A percentile compares a stretch with the other conserved stretches of the same genome.
These are phyloP conservation scores for Triplophysa rosa DNA, from an alignment of 2,113 vertebrate species.

Conservation along the genomic window DNA sequence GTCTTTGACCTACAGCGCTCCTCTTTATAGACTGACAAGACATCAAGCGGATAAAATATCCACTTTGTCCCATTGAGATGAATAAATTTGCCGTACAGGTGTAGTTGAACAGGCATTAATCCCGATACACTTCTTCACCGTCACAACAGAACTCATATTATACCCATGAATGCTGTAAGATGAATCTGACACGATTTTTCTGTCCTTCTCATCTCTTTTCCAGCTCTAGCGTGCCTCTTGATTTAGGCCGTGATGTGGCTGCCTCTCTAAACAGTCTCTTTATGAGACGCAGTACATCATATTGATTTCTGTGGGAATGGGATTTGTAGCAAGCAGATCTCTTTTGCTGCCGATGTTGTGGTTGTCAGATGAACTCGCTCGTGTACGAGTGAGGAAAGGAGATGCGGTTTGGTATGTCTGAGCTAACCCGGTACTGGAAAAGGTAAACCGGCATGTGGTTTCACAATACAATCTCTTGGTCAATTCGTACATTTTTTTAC, in stretches of 20 bases:
- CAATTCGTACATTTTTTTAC: too few relatives aligned
- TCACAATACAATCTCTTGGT: too few relatives aligned
- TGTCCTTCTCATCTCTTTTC: slow-evolving; percentile 37
- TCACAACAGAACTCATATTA: slow-evolving; percentile 25
- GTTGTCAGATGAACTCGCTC: slow-evolving; percentile 11
- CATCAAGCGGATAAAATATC: slow-evolving; percentile 53
- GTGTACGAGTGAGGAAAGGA: neutral
- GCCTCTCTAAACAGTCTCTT: slow-evolving; percentile 68
- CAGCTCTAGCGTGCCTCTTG: slow-evolving; percentile 65
- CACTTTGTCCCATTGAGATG: slow-evolving; percentile 55
- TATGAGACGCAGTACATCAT: slow-evolving; percentile 61
- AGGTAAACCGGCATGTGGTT: neutral
- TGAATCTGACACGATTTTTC: slow-evolving; percentile 40
- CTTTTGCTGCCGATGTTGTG: slow-evolving; percentile 46
- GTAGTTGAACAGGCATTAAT: slow-evolving; percentile 60
- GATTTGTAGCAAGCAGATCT: slow-evolving; percentile 66
- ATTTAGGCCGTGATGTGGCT: slow-evolving; percentile 68
- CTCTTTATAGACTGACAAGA: slow-evolving; percentile 57
- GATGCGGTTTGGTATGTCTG: neutral
- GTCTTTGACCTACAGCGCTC: slow-evolving; percentile 48
- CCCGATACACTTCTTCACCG: slow-evolving; percentile 58
- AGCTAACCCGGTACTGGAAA: slow-evolving; percentile 3
- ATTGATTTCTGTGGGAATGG: slow-evolving; percentile 71
- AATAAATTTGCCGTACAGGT: slow-evolving; percentile 59
- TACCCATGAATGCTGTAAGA: slow-evolving; percentile 38